Conservation (phyloP, 2,113 vertebrate species). For the Brienomyrus longianalis region DNA sequence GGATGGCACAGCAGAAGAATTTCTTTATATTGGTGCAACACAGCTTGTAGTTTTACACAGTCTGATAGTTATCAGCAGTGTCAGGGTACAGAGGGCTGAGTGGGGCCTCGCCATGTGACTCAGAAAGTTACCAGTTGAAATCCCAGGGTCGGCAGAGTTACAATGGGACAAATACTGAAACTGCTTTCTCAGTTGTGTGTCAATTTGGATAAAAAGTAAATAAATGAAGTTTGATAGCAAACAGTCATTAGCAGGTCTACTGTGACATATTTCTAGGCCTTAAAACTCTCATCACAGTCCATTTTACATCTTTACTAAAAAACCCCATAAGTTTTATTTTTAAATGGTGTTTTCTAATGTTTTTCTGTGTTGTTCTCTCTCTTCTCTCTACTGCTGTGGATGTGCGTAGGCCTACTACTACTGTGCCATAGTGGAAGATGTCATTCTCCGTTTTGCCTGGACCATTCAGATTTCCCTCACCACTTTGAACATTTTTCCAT, state of each 20-base stretch:
- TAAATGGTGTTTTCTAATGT: neutral
- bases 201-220: neutral
- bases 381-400: neutral
- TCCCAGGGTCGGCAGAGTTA: neutral
- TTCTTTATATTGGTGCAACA: neutral
- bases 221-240: neutral
- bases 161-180: no score
- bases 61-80: neutral
- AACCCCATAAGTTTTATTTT: neutral
- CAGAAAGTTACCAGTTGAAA: neutral
- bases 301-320: neutral
- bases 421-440: constrained; percentile 91
- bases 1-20: neutral
- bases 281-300: neutral
- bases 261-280: neutral
- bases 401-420: constrained; percentile 84
- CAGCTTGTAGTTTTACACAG: neutral
- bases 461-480: constrained; percentile 79
- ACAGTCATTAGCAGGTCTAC: neutral
- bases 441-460: constrained; percentile 90
- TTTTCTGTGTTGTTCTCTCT: neutral
- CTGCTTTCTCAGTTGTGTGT: neutral
- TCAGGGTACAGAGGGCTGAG: neutral
- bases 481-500: constrained; percentile 44
- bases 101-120: neutral